Base-by-base conservation (phyloP, 2,113 vertebrate genomes). In the Aptenodytes forsteri region DNA sequence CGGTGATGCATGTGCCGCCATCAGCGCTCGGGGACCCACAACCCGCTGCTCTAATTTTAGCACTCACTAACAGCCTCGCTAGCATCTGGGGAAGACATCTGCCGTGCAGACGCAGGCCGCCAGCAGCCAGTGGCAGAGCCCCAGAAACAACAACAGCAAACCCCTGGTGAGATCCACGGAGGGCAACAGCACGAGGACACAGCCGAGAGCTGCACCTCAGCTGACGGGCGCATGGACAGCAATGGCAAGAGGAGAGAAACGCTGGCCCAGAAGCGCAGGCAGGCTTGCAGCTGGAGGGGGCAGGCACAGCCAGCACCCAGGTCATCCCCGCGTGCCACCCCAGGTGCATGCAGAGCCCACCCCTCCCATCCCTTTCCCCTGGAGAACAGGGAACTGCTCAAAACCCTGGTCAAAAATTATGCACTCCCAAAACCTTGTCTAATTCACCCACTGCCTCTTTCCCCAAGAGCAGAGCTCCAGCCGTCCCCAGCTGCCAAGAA, bases 1-100 rank as follows among this genome's bases (percentile, higher is more conserved):
- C 0, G 1, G 75, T 0, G 0, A 72, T 3, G 3, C 56, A 3
- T 2, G 7, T 26, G 83, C 25, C 16, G 18, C 58, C 75, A 3
- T 7, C 4, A 0, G 32, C 6, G 4, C 29, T 46, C 0, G 0
- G 72, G 66, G 76, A 90, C 44, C 30, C 71, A 18, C 59, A 6
- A 15, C 76, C 58, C 11, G 3, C 72, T 1, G 0, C 44, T 82
- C 89, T 42, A 36, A 79, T 92, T 82, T 95, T 54, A 84, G 90
- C 77, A 50, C 67, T 16, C 77, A 46, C 67, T 16, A 9, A 65
- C 90, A 87, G 89, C 92, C 86, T 56, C 4, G 56, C 78, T 38
- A 38, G 80, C 81, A 52, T 46, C 94, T 97, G 83, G 86, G 83
- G 76, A 95, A 84, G 59, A 38, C 1, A 50, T 38, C 77, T 82